These are phyloP conservation scores for Stegostoma tigrinum DNA, from an alignment of 2,113 vertebrate species.

Conservation along the genomic window DNA sequence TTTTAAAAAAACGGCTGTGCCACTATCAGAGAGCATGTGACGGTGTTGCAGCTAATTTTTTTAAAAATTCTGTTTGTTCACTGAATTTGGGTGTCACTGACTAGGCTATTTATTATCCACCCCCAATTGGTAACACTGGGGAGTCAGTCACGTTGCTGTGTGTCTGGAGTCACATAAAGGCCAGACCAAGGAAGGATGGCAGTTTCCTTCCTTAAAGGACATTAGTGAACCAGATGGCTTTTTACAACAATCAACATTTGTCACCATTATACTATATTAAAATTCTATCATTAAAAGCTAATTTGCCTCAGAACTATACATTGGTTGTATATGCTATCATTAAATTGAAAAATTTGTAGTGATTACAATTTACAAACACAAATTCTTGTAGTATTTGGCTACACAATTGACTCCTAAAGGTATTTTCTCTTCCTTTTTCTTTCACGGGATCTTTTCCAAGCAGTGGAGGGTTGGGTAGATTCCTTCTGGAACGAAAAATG, in stretches of 20 bases:
- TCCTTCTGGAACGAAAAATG: constrained; percentile 43
- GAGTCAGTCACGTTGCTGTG: no score
- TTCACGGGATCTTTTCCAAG: constrained; percentile 1
- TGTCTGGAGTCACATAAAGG: no score
- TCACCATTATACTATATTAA: no score
- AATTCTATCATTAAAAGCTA: no score
- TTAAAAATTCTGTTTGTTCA: no score
- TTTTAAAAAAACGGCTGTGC: neutral
- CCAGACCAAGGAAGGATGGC: no score
- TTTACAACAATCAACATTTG: no score
- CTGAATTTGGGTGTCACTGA: no score
- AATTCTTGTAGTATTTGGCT: neutral
- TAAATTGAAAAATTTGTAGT: neutral
- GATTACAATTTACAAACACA: neutral
- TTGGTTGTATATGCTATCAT: neutral
- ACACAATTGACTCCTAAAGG: neutral
- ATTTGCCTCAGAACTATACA: neutral
- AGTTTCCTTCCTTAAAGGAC: no score
- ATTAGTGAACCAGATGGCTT: no score
- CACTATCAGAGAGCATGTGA: neutral
- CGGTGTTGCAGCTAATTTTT: neutral
- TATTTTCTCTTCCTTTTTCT: neutral
- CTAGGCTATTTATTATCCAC: no score
- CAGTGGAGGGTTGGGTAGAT: constrained; percentile 56
- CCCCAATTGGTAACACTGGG: no score